Conservation (phyloP, 2,888 invertebrate species). For the Sialis fuliginosa region DNA sequence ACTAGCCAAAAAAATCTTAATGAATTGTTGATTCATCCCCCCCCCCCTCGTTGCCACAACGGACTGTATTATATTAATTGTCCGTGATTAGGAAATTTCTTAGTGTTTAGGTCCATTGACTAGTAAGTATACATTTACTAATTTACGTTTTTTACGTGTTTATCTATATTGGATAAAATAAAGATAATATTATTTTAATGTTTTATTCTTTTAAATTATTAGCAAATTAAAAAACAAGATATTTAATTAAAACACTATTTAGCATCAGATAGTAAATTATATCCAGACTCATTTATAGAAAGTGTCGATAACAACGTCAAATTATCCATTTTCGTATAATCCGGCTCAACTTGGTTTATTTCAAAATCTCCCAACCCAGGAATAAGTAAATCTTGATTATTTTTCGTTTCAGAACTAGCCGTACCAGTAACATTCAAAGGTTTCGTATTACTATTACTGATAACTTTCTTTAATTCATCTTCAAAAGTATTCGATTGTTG, state of each 20-base stretch:
- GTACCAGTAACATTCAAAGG: background rate
- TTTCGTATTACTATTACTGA: background rate
- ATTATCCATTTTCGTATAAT: conserved; percentile 26
- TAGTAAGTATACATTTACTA: background rate
- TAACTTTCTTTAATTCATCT: background rate
- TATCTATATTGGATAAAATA: background rate
- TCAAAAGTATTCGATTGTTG: background rate
- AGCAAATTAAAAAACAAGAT: background rate
- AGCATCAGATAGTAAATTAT: conserved; percentile 1
- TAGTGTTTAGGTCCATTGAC: too few relatives aligned
- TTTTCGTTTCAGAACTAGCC: background rate
- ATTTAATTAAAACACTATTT: background rate
- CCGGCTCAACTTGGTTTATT: conserved; percentile 17
- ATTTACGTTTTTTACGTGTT: background rate
- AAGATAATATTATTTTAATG: background rate
- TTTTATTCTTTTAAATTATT: background rate
- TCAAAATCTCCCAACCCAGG: conserved; percentile 2
- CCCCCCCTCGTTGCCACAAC: too few relatives aligned
- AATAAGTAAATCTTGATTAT: background rate
- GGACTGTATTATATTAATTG: too few relatives aligned
- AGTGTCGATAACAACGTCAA: conserved; percentile 19
- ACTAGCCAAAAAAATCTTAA: too few relatives aligned
- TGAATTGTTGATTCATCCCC: too few relatives aligned
- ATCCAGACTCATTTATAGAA: background rate
- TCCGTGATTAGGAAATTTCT: too few relatives aligned